Percentiles rank a stretch among this genome's conserved stretches.
Evolutionary conservation across 1,140 invertebrate genomes (phyloP).

Genomic region (Oscheius sp.): DNA sequence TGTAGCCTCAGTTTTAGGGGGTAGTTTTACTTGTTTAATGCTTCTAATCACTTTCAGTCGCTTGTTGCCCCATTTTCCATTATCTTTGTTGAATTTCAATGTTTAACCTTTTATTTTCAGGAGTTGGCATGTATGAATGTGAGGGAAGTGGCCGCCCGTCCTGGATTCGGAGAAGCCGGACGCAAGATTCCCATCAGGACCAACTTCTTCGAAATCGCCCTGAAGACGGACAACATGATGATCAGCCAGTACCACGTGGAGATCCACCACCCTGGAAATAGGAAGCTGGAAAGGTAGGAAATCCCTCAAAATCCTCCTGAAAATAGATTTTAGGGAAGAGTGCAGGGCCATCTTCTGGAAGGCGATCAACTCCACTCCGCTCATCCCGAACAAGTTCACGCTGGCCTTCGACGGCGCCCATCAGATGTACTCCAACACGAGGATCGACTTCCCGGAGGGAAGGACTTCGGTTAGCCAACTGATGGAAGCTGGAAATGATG

Average conservation of each 20-base stretch:
- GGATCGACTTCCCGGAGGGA: slow-evolving; percentile 38
- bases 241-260: slow-evolving; percentile 44
- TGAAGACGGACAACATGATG: slow-evolving; percentile 37
- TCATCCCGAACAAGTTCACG: slow-evolving; percentile 45
- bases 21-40: too few relatives aligned
- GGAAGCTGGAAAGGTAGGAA: slow-evolving; percentile 35
- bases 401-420: slow-evolving; percentile 47
- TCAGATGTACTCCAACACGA: slow-evolving; percentile 38
- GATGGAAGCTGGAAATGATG: too few relatives aligned
- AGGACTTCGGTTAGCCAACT: too few relatives aligned
- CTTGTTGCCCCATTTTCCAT: too few relatives aligned
- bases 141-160: slow-evolving; percentile 35
- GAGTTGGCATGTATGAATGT: slow-evolving; percentile 38
- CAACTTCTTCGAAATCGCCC: slow-evolving; percentile 39
- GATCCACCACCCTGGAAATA: slow-evolving; percentile 37
- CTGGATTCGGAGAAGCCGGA: slow-evolving; percentile 36
- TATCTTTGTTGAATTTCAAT: not conserved
- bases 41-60: too few relatives aligned
- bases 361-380: slow-evolving; percentile 25
- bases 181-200: slow-evolving; percentile 32
- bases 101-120: not conserved
- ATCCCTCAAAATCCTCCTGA: not conserved
- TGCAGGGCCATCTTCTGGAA: slow-evolving; percentile 47
- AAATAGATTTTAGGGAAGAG: slow-evolving; percentile 45
- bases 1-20: too few relatives aligned